Base-by-base conservation (phyloP, 2,113 vertebrate genomes). In the Indicator indicator region DNA sequence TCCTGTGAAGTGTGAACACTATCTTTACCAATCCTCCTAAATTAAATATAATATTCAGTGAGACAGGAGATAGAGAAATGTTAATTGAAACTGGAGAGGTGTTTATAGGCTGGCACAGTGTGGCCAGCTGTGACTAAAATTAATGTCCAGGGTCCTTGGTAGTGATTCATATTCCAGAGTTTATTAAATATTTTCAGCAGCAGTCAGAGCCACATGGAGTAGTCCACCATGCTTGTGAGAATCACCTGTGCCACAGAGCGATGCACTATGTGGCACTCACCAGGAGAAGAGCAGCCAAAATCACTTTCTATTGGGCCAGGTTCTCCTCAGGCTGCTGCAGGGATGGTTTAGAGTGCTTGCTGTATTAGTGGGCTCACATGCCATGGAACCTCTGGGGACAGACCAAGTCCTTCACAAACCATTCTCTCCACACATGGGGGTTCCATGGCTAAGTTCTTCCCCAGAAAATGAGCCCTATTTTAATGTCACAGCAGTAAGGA, bases 1-100 rank as follows among this genome's bases (percentile, higher is more conserved):
- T 97, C 97, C 98, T 98, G 97, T 98, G 98, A 98, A 98, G 98
- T 98, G 98, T 98, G 98, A 98, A 98, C 98, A 98, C 97, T 98
- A 97, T 98, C 97, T 98, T 97, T 97, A 97, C 97, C 97, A 97
- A 97, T 97, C 97, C 98, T 96, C 97, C 97, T 97, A 98, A 98
- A 98, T 97, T 98, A 98, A 98, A 98, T 98, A 97, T 97, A 98
- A 98, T 98, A 98, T 97, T 97, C 97, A 89, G 93, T 17, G 69
- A 98, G 97, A 98, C 96, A 97, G 97, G 94, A 98, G 97, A 97
- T 97, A 97, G 97, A 95, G 75, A 96, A 96, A 98, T 97, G 97
- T 97, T 98, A 98, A 98, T 98, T 98, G 98, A 97, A 98, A 98
- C 94, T 96, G 91, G 96, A 98, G 97, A 97, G 96, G 97, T 98